Percentiles rank a stretch among this genome's conserved stretches.
phyloP scores from a whole-genome alignment of 2,797 vertebrate genomes.

The Pseudochirops corinnae region DNA sequence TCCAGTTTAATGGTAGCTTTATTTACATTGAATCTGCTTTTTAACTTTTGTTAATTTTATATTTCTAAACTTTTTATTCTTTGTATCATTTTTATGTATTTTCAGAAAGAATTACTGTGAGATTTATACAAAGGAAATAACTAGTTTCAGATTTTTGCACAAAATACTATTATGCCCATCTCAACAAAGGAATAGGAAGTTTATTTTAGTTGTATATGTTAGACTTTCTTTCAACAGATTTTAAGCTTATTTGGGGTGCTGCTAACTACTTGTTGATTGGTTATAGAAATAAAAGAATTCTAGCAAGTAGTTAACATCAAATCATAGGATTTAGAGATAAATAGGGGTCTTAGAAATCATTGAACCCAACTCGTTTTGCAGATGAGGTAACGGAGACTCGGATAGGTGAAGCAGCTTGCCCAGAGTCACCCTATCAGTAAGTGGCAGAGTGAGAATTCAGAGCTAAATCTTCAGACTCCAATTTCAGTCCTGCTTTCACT shows the following conservation, averaged over 20 bases:
- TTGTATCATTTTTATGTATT: not conserved
- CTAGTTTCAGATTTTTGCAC: not conserved
- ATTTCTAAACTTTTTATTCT: not conserved
- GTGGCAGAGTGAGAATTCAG: not conserved
- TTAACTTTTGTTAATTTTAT: not conserved
- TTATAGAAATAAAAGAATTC: not conserved
- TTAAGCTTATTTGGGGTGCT: not conserved
- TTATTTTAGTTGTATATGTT: not conserved
- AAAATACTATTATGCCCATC: not conserved
- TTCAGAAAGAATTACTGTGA: not conserved
- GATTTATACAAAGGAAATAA: not conserved
- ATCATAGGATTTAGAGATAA: not conserved
- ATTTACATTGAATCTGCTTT: not conserved
- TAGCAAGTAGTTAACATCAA: not conserved
- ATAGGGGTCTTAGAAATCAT: not conserved
- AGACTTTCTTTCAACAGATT: not conserved
- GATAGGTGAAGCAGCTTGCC: not conserved
- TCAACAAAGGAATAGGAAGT: not conserved
- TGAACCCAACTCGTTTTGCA: not conserved
- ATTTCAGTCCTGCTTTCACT: not conserved
- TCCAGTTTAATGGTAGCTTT: not conserved
- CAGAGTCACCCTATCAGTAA: not conserved
- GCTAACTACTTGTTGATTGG: not conserved
- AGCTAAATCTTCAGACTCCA: not conserved
- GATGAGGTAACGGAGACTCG: not conserved